These are phyloP conservation scores for Chesias legatella DNA, from an alignment of 2,888 invertebrate genomes.

Conservation along the genomic window DNA sequence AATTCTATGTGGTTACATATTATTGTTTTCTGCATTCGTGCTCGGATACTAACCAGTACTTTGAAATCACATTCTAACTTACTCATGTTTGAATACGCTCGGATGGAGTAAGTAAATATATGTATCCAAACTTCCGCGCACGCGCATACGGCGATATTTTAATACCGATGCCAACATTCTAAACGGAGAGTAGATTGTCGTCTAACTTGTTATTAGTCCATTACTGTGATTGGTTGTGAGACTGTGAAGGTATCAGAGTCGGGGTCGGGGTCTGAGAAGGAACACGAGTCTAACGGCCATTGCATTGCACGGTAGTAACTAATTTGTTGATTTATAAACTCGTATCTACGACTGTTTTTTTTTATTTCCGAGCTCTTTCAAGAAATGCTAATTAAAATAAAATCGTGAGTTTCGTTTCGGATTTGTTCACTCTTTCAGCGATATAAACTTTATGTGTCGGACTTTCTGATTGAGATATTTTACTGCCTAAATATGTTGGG, in stretches of 20 bases:
- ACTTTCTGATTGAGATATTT: constrained; percentile 17
- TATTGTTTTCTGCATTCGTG: constrained; percentile 7
- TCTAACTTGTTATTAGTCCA: constrained; percentile 69
- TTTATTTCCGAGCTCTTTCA: constrained; percentile 36
- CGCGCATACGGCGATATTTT: constrained; percentile 39
- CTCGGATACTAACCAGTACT: constrained; percentile 5
- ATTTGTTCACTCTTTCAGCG: constrained; percentile 25
- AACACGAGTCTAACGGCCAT: constrained; percentile 39
- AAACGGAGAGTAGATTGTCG: constrained; percentile 43
- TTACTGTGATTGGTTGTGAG: constrained; percentile 62
- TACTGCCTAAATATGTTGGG: constrained; percentile 14
- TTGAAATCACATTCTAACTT: constrained; percentile 16
- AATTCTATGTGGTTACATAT: constrained; percentile 5
- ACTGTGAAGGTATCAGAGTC: constrained; percentile 22
- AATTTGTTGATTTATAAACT: constrained; percentile 61
- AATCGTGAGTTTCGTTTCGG: constrained; percentile 23
- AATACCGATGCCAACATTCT: constrained; percentile 24
- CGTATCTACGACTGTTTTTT: constrained; percentile 62
- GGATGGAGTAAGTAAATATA: constrained; percentile 23
- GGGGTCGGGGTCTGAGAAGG: not conserved
- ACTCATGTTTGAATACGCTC: constrained; percentile 15
- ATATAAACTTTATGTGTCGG: constrained; percentile 21
- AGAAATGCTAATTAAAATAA: constrained; percentile 52
- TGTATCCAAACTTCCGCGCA: constrained; percentile 30
- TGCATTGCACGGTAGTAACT: constrained; percentile 55